Percentiles rank a stretch among this genome's conserved stretches.
Evolutionary conservation across 2,113 vertebrate genomes (phyloP).

Genomic region (Triplophysa dalaica): DNA sequence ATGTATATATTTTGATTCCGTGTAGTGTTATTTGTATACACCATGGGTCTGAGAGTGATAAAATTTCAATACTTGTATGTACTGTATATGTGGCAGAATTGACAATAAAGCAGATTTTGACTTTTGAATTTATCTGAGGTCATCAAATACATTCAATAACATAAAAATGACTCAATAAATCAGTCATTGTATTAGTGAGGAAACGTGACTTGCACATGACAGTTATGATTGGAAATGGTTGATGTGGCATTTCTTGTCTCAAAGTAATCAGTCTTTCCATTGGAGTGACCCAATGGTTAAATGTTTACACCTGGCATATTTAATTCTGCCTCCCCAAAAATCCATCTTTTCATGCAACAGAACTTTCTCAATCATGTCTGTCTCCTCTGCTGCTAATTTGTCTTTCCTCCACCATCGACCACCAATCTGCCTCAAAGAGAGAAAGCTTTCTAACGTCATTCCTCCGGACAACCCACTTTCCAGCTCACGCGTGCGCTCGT

Average conservation of each 20-base stretch:
- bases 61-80: no score
- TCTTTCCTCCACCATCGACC: conserved; percentile 25
- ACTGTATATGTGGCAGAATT: no score
- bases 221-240: not conserved
- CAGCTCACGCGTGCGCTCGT: conserved; percentile 54
- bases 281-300: not conserved
- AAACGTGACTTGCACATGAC: not conserved
- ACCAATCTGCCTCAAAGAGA: conserved; percentile 33
- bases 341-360: not conserved
- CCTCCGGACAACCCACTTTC: conserved; percentile 44
- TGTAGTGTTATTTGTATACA: no score
- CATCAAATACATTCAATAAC: not conserved
- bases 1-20: no score
- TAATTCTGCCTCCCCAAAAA: conserved; percentile 9
- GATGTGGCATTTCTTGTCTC: not conserved
- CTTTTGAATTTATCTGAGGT: not conserved
- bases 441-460: conserved; percentile 33
- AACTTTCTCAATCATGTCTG: not conserved
- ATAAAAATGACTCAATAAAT: not conserved
- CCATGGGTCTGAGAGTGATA: no score
- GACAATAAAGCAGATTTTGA: no score
- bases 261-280: conserved; percentile 2
- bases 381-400: not conserved
- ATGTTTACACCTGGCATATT: not conserved
- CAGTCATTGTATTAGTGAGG: not conserved